phyloP scores from a whole-genome alignment of 2,888 invertebrate genomes.

The Halocaridina rubra region DNA sequence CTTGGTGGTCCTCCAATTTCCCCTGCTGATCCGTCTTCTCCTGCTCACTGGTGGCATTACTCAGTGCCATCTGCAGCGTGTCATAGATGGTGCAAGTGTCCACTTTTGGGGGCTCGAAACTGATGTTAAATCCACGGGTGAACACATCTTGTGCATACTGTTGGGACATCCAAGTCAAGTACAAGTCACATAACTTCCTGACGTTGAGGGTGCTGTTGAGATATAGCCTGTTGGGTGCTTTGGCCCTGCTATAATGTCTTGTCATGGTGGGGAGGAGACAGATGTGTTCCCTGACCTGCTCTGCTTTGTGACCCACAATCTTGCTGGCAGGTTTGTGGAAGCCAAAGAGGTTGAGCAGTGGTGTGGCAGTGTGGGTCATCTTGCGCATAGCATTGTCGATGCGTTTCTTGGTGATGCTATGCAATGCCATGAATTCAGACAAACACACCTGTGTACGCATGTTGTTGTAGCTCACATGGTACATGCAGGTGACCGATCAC shows the following conservation, averaged over 20 bases:
- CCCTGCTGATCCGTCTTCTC: background rate
- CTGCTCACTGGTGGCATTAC: no score
- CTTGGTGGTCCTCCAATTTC: background rate
- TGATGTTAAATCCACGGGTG: background rate
- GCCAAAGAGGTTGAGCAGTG: background rate
- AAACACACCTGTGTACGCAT: background rate
- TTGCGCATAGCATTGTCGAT: background rate
- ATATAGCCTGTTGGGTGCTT: no score
- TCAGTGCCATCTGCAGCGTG: no score
- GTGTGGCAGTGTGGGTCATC: background rate
- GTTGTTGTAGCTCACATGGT: no score
- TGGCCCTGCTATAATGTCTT: no score
- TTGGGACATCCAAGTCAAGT: background rate
- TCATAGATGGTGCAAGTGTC: background rate
- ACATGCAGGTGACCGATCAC: no score
- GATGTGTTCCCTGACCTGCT: background rate
- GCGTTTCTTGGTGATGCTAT: background rate
- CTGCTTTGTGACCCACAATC: background rate
- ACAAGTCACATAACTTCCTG: background rate
- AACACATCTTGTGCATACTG: background rate
- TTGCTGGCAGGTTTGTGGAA: background rate
- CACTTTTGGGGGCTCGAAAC: background rate
- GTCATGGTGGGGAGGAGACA: no score
- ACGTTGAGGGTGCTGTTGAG: no score
- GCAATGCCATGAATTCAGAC: background rate